Base-by-base conservation (phyloP, 1,140 invertebrate species). In the Nasonia longicornis region DNA sequence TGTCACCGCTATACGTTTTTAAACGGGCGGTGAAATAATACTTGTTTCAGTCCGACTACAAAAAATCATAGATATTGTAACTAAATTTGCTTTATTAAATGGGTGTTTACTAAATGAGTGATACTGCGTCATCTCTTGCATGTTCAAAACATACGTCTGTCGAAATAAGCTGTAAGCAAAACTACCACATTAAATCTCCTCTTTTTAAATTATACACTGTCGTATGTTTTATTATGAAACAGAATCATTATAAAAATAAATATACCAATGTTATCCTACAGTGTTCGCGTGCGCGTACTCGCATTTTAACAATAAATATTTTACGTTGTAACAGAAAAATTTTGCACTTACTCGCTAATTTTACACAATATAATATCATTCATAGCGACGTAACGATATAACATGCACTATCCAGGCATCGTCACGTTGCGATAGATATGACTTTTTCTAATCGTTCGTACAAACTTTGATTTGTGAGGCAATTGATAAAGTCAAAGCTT, bases 21-120 rank as follows among this genome's bases (percentile, higher is more conserved):
- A 64, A 12, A 83, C 31, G 66, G 35, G n/a, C 45, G 66, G 72
- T 73, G 52, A 75, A 71, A 79, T 42, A 35, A 80, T 71, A 77
- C 12, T 69, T 72, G 63, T 79, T 77, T 84, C 73, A 82, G 83
- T 72, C 73, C 38, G n/a, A 80, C 14, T 66, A 82, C 52, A 82
- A 64, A 82, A 85, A 80, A 86, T 84, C 85, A 87, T 87, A 87
- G 86, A 88, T 88, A 89, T 86, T 89, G 89, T 90, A 89, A 90
- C 85, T 89, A 87, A 89, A 89, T 90, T 90, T 89, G 88, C 88
- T 89, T 91, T 90, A 90, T 91, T 89, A 90, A 91, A 90, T 90
- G 88, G 87, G 88, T 91, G 90, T 90, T 91, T 89, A 90, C 87
- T 90, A 90, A 90, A 88, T 85, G 58, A 83, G 82, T 84, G 76